Base-by-base conservation (phyloP, 2,113 vertebrate species). In the Chaetura pelagica region DNA sequence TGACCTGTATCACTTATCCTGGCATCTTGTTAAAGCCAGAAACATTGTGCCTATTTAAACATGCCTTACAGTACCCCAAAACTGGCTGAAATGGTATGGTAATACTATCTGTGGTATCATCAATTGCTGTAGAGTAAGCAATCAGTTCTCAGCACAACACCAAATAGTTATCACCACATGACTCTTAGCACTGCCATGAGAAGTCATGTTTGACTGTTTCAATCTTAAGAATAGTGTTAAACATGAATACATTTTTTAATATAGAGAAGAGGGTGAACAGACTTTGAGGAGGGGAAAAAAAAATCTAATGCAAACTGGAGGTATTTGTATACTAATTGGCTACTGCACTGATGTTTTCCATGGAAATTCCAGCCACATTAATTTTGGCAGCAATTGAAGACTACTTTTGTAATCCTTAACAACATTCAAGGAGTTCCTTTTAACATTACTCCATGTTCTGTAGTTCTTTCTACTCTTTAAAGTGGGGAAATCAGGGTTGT, bases 351-450 rank as follows among this genome's bases (percentile, higher is more conserved):
- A 79, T 63, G 20, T 84, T 91, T 95, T 94, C 78, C 66, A 69
- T 62, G 61, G 62, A 97, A 96, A 95, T 83, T 74, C 61, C 82
- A 92, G 71, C 7, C 17, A 1, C 55, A 48, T 79, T 90, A 63
- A 57, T 76, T 94, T 94, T 92, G 88, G 94, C 93, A 93, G 57
- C 80, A 92, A 83, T 83, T 91, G 87, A 89, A 95, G 78, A 78
- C 87, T 73, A 92, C 75, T 94, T 94, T 71, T 82, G 71, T 73
- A 96, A 93, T 88, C 66, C 71, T 81, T 84, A 90, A 94, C 40
- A 93, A 87, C 58, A 84, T 87, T 80, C 54, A 84, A 81, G 84
- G 74, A 85, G 76, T 29, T 73, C 14, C 75, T 95, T 92, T 93
- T 85, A 91, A 82, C 62, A 87, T 74, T 24, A 29, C n/a, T 73